These are phyloP conservation scores for Menidia menidia DNA, from an alignment of 2,797 vertebrate species.

Conservation along the genomic window DNA sequence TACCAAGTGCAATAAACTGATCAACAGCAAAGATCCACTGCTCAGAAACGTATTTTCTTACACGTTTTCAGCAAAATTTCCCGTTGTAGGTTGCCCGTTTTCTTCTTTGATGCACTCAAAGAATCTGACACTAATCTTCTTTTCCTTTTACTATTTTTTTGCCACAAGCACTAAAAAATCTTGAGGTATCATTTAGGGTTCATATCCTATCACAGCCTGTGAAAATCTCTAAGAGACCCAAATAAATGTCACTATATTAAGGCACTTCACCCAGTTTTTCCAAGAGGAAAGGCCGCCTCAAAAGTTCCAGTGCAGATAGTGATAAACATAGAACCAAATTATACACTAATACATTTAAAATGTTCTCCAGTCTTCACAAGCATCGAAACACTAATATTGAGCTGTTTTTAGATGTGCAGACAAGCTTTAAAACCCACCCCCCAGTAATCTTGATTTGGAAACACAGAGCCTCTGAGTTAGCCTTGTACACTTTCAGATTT, in stretches of 20 bases:
- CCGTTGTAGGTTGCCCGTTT: background rate
- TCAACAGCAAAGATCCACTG: slow-evolving; percentile 49
- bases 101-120: background rate
- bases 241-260: background rate
- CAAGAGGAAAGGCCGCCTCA: background rate
- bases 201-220: background rate
- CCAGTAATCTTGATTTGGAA: too few species aligned
- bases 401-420: background rate
- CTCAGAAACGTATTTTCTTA: slow-evolving; percentile 10
- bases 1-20: slow-evolving; percentile 81
- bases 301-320: background rate
- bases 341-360: slow-evolving; percentile 10
- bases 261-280: background rate
- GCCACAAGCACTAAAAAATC: background rate
- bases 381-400: slow-evolving; percentile 3
- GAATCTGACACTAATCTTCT: background rate
- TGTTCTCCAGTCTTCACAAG: background rate
- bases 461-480: too few species aligned
- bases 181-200: background rate
- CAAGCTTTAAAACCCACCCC: background rate
- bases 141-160: background rate
- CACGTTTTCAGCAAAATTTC: background rate
- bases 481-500: background rate
- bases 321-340: slow-evolving; percentile 14
- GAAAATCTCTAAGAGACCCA: background rate